Evolutionary conservation across 2,113 vertebrate genomes (phyloP), one percentile per base, ranked within the genome.

Genomic region (Opisthocomus hoazin): DNA sequence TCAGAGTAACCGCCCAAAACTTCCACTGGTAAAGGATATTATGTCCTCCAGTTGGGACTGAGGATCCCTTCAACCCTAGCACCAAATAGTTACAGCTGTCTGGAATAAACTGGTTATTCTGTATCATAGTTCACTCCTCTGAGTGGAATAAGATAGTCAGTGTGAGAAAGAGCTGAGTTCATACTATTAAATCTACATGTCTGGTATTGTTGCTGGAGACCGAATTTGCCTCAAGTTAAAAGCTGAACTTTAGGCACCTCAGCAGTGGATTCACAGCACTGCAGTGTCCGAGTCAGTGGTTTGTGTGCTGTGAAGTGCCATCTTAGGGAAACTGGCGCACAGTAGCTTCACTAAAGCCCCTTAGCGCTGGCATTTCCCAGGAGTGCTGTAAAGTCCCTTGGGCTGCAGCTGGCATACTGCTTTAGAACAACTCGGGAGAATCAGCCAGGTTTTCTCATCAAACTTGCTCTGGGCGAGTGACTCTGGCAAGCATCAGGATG

Each of bases 391-490:
- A 71, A 91, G 84, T 89, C 89, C n/a, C 68, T 89, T 56, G n/a
- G 65, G 30, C 65, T 71, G 77, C 45, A 39, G 8, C 53, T 94
- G 93, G 87, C 84, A 89, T 27, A 48, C 21, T 43, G 89, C 77
- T 30, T 87, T 94, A 16, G 69, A 94, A 87, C 89, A 90, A 84
- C 92, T 63, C 0, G 2, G 71, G 92, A 88, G 39, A 63, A 65
- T 94, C 83, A 91, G 95, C 88, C 89, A 95, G 90, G 80, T 82
- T 87, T 92, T 79, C 84, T 95, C 92, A 85, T 97, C 61, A 76
- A 66, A 84, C 84, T 82, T 64, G 58, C 37, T 83, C 66, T 81
- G 93, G 94, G 94, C 36, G 18, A 79, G 69, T 80, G 82, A 29
- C 37, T 71, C 87, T 96, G 90, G 88, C 92, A 89, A 75, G 86